These are phyloP conservation scores for Ptychobarbus kaznakovi DNA, from an alignment of 2,797 vertebrate species.

Conservation along the genomic window DNA sequence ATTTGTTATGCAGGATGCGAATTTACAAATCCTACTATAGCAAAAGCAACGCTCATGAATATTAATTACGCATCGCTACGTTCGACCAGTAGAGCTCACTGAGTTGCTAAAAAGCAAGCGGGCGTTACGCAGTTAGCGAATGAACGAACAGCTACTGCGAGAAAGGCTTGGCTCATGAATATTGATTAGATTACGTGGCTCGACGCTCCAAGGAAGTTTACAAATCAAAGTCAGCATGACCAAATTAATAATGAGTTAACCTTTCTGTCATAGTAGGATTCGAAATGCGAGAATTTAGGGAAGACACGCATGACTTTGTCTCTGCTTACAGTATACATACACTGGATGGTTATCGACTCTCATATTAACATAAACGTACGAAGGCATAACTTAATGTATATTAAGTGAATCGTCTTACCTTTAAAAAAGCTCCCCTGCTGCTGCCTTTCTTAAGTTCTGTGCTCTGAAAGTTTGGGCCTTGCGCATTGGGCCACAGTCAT, in stretches of 20 bases:
- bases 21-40: background rate
- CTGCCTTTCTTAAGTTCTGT: no score
- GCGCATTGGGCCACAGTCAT: no score
- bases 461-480: no score
- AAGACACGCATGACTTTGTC: background rate
- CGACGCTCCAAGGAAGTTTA: background rate
- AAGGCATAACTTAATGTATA: background rate
- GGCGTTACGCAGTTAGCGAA: background rate
- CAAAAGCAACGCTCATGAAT: background rate
- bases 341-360: no score
- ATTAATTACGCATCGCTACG: background rate
- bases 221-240: background rate
- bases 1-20: background rate
- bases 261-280: background rate
- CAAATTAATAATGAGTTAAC: background rate
- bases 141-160: background rate
- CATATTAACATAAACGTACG: background rate
- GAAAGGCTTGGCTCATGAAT: background rate
- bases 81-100: background rate
- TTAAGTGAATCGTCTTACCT: conserved; percentile 65
- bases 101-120: background rate
- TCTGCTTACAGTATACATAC: background rate
- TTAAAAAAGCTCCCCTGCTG: conserved; percentile 63
- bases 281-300: background rate
- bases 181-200: background rate